Conservation (phyloP, 1,140 invertebrate genomes). For the Lepidurus packardi region DNA sequence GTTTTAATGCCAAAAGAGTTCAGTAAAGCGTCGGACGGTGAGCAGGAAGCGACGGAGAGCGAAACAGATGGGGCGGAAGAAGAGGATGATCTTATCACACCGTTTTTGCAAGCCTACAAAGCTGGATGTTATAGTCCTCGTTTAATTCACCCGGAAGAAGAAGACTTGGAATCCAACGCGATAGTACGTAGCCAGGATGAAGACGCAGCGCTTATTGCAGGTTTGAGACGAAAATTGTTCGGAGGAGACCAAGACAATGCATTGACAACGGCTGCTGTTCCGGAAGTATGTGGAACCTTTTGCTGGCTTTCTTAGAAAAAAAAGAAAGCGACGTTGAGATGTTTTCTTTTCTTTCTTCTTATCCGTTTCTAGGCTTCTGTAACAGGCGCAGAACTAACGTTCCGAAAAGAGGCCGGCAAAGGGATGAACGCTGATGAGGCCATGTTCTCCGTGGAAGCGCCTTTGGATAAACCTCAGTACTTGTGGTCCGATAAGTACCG, state of each 20-base stretch:
- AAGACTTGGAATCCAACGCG: constrained; percentile 74
- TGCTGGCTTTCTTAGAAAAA: background rate
- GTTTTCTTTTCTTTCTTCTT: constrained; percentile 24
- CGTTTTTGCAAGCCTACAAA: constrained; percentile 60
- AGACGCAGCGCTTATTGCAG: constrained; percentile 51
- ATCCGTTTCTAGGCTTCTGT: constrained; percentile 39
- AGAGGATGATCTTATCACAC: constrained; percentile 33
- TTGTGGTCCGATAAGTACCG: constrained; percentile 98
- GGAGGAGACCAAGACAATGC: constrained; percentile 58
- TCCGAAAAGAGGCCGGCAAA: constrained; percentile 71
- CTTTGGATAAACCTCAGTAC: constrained; percentile 78
- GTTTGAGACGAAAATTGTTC: constrained; percentile 51
- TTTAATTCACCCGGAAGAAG: constrained; percentile 52
- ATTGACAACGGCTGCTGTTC: background rate
- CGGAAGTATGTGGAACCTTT: constrained; percentile 13
- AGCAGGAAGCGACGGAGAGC: constrained; percentile 32
- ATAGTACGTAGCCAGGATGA: constrained; percentile 71
- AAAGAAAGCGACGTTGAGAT: background rate
- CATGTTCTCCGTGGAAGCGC: constrained; percentile 85
- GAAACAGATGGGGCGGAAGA: constrained; percentile 43
- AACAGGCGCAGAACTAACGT: constrained; percentile 51
- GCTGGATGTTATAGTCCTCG: constrained; percentile 76
- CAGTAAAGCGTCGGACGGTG: constrained; percentile 28
- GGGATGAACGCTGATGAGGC: constrained; percentile 86
- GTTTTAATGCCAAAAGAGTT: constrained; percentile 7